Evolutionary conservation across 2,888 invertebrate genomes (phyloP), one percentile per base, ranked within the genome.

Genomic region (Eupithecia subfuscata): DNA sequence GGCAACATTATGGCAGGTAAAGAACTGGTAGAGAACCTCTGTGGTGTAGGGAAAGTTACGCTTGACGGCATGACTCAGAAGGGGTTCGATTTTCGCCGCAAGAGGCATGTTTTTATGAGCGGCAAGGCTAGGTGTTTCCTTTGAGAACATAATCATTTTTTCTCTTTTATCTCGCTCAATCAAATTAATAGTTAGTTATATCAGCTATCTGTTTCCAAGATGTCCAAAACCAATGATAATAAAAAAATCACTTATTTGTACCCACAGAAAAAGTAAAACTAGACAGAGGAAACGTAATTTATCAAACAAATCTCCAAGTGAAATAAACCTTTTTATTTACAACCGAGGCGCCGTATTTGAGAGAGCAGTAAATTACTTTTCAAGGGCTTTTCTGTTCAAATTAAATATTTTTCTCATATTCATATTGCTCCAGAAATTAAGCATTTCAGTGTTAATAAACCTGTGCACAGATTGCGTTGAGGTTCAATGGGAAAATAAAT

Each of bases 331-430:
- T 73, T 78, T 78, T 73, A 71, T 78, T 77, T 71, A 72, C 69
- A 74, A 48, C 75, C 14, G 48, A 18, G 1, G n/a, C 67, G 63
- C 63, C 16, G 72, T 73, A 70, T 70, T 71, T 76, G 72, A 74
- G 79, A 80, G 74, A 76, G 70, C 76, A 43, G 73, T 76, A 78
- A 67, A 80, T 76, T 78, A 78, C 75, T 72, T 78, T 77, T 74
- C 69, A 73, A 79, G 75, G 71, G 77, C 77, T 72, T 63, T 75
- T 71, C 52, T 40, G 69, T 64, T 72, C 12, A 70, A 71, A 77
- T 71, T 76, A 45, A 65, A 77, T 73, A 70, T 76, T 76, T 69
- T 25, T 25, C 68, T 43, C 25, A 40, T 64, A 69, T 64, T 40
- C 37, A 65, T 34, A 8, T 9, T 37, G 67, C 71, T 71, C 30